Evolutionary conservation across 2,888 invertebrate species (phyloP), one percentile per base, ranked within the genome.

Genomic region (Leptinotarsa juncta): DNA sequence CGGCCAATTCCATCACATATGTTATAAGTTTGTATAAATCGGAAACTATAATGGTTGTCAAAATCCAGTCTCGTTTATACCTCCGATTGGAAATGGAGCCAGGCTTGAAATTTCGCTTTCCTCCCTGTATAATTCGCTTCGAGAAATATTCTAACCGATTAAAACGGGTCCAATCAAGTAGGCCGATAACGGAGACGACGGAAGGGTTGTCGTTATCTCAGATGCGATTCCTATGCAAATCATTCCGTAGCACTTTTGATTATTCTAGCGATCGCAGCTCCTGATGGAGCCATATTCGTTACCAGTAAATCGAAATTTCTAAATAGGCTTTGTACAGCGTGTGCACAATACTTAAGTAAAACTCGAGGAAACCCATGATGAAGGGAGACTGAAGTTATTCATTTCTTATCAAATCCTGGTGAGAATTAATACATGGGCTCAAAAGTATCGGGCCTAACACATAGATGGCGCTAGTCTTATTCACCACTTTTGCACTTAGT

Each of bases 151-250:
- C 57, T 20, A 60, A 69, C 75, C 79, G 79, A 80, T 80, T 80
- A 80, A 81, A 79, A 77, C 77, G 75, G 77, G 78, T 74, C 81
- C 80, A 81, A 81, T 81, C 81, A 79, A 80, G 71, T 77, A 76
- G 74, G 71, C 81, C 78, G 81, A 81, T 81, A 80, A 80, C 83
- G 75, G 62, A 78, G 79, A 76, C 79, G 76, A 77, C 81, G 81
- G 80, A 83, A 83, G 82, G 83, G 83, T 83, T 83, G 82, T 82
- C 82, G 81, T 82, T 83, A 83, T 83, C 83, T 83, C 79, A 82
- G 83, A 83, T 83, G 82, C 76, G 83, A 83, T 83, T 83, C 79
- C 83, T 83, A 83, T 83, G 83, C 83, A 82, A 83, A 83, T 83
- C 81, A 81, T 82, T 81, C 78, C 78, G 72, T 81, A 80, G 79